Evolutionary conservation across 2,113 vertebrate species (phyloP).

Genomic region (Globicephala melas): DNA sequence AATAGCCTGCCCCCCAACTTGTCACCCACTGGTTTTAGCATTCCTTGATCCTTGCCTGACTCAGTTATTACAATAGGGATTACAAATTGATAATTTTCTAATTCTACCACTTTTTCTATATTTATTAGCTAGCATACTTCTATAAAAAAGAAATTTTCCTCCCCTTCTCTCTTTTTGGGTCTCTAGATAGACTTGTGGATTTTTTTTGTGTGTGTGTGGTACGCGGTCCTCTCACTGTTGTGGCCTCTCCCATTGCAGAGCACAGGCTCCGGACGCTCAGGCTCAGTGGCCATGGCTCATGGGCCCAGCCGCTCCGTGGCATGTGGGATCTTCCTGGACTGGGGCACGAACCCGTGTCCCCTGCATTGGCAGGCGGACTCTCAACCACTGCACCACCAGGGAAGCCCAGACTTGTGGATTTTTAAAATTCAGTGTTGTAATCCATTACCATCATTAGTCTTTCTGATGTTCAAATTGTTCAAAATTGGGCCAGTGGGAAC

Average conservation of each 20-base stretch:
- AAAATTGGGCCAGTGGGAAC: not conserved
- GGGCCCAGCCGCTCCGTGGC: too few species aligned
- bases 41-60: not conserved
- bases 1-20: not conserved
- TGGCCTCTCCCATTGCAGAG: too few species aligned
- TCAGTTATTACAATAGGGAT: not conserved
- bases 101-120: not conserved
- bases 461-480: not conserved
- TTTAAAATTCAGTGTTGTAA: not conserved
- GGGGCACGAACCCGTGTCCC: too few species aligned
- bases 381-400: too few species aligned
- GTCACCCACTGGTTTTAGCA: not conserved
- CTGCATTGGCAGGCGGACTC: too few species aligned
- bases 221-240: too few species aligned
- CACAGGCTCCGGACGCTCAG: too few species aligned
- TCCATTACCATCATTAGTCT: not conserved
- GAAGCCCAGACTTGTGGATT: not conserved
- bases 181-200: not conserved
- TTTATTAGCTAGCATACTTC: not conserved
- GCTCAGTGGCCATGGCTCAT: too few species aligned
- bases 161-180: not conserved
- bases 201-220: not conserved
- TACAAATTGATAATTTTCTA: not conserved
- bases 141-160: not conserved
- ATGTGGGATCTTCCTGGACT: too few species aligned